Percentiles rank a stretch among this genome's conserved stretches.
These are phyloP conservation scores for Megaptera novaeangliae DNA, from an alignment of 2,113 vertebrate genomes.

Conservation along the genomic window DNA sequence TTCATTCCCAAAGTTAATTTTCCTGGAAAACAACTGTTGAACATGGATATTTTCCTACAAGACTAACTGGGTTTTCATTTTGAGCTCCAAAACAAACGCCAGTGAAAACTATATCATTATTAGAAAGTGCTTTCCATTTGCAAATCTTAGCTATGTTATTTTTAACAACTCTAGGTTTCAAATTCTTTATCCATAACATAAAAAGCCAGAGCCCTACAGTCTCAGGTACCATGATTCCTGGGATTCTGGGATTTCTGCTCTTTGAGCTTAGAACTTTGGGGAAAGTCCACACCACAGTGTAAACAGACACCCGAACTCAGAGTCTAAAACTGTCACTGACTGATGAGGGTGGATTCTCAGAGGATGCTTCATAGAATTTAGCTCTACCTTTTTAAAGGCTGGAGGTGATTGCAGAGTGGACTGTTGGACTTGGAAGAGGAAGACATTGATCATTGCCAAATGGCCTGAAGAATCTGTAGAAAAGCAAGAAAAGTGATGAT, in stretches of 20 bases:
- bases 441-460: not conserved
- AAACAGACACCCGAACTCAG: not conserved
- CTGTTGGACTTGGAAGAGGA: not conserved
- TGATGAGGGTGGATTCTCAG: not conserved
- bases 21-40: not conserved
- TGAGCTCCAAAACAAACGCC: not conserved
- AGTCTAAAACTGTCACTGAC: not conserved
- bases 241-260: not conserved
- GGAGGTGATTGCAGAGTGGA: not conserved
- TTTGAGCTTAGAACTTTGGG: not conserved
- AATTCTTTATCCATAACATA: not conserved
- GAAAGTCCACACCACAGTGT: not conserved
- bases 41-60: not conserved
- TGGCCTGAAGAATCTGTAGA: not conserved
- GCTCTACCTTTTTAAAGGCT: not conserved
- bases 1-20: not conserved
- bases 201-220: not conserved
- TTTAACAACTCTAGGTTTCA: not conserved
- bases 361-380: not conserved
- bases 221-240: not conserved
- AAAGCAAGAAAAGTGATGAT: not conserved
- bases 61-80: not conserved
- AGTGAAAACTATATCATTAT: not conserved
- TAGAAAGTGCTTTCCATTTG: not conserved
- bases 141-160: not conserved